Percentiles rank a stretch among this genome's conserved stretches.
Evolutionary conservation across 2,113 vertebrate genomes (phyloP).

Genomic region (Poecile atricapillus): DNA sequence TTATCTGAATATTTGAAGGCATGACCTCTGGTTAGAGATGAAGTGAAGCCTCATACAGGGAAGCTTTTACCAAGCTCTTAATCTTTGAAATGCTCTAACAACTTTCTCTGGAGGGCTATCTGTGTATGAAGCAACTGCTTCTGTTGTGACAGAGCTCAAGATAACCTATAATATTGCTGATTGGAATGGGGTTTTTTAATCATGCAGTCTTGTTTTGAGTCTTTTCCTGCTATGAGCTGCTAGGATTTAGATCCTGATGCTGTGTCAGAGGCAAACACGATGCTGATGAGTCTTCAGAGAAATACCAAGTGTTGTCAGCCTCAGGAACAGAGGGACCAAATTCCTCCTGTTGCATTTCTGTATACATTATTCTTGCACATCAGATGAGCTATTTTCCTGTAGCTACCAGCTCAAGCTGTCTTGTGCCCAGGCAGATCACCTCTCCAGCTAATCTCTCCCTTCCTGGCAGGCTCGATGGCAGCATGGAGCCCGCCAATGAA

Average conservation of each 20-base stretch:
- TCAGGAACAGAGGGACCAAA: background rate
- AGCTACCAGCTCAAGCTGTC: background rate
- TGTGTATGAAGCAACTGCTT: accelerated
- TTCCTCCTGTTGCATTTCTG: background rate
- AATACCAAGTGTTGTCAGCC: background rate
- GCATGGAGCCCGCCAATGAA: slow-evolving; percentile 88
- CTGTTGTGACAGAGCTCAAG: background rate
- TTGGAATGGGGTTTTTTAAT: background rate
- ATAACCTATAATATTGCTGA: background rate
- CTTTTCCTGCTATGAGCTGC: background rate
- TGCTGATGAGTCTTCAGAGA: background rate
- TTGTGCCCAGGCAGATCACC: background rate
- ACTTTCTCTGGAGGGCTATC: background rate
- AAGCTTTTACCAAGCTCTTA: background rate
- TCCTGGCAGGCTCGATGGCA: slow-evolving; percentile 88
- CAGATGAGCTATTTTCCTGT: background rate
- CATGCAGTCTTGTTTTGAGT: background rate
- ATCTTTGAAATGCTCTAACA: background rate
- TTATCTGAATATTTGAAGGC: background rate
- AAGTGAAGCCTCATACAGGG: background rate
- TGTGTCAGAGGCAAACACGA: background rate
- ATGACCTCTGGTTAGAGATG: background rate
- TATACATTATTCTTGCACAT: background rate
- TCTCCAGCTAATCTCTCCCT: background rate
- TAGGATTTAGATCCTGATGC: background rate